Evolutionary conservation across 2,888 invertebrate species (phyloP).

Genomic region (Sarcophaga caerulescens): DNA sequence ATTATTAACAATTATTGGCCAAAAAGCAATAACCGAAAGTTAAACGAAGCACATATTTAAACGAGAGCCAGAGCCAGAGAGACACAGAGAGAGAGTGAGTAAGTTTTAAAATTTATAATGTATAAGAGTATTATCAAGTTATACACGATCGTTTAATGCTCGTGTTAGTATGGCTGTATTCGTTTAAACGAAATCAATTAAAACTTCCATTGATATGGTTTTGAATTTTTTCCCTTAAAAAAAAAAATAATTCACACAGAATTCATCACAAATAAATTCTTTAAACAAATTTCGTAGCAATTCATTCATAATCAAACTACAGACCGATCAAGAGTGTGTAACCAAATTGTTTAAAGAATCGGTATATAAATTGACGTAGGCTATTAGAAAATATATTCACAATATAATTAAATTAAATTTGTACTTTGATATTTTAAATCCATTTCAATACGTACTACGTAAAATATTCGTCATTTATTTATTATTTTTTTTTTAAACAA

Average conservation of each 20-base stretch:
- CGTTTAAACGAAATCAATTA: neutral
- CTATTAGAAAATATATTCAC: neutral
- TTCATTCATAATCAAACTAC: constrained; percentile 60
- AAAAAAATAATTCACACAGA: constrained; percentile 3
- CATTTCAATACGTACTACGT: neutral
- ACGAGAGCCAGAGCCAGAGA: neutral
- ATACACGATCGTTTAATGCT: neutral
- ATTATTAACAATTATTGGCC: neutral
- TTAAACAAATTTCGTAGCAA: constrained; percentile 55
- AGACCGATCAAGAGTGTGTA: constrained; percentile 56
- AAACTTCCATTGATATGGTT: constrained; percentile 34
- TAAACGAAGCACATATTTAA: neutral
- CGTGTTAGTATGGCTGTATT: neutral
- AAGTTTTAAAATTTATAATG: neutral
- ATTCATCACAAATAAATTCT: constrained; percentile 63
- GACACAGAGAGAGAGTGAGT: neutral
- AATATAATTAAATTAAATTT: constrained; percentile 26
- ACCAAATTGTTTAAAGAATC: neutral
- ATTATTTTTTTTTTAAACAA: neutral
- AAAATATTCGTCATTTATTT: constrained; percentile 10
- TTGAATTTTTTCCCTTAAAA: neutral
- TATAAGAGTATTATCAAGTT: constrained; percentile 5
- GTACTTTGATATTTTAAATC: constrained; percentile 41
- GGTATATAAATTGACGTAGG: constrained; percentile 28
- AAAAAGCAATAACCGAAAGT: neutral